Conservation (phyloP, 2,888 invertebrate species). For the Calliopum simillimum region DNA sequence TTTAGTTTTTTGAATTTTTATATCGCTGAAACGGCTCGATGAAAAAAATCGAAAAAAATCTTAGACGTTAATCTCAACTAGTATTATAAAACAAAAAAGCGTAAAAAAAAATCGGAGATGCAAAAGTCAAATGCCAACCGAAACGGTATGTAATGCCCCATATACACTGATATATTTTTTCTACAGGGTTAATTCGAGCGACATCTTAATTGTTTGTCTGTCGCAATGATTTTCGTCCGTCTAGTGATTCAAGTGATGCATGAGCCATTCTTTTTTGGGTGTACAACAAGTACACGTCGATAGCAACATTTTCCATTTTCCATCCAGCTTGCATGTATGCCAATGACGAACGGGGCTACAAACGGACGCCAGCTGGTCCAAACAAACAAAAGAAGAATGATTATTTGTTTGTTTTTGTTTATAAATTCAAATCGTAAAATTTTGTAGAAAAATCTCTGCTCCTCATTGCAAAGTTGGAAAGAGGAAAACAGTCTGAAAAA, state of each 20-base stretch:
- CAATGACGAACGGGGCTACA: neutral
- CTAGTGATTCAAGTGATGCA: constrained; percentile 17
- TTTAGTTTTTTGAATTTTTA: too few relatives aligned
- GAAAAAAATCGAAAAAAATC: too few relatives aligned
- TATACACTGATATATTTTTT: too few relatives aligned
- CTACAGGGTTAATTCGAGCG: too few relatives aligned
- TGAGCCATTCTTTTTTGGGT: neutral
- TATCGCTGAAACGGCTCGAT: too few relatives aligned
- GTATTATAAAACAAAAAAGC: too few relatives aligned
- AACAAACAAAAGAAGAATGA: neutral
- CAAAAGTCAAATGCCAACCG: too few relatives aligned
- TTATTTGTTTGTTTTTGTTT: constrained; percentile 22
- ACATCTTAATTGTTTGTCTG: too few relatives aligned
- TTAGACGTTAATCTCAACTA: too few relatives aligned
- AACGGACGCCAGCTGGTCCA: neutral
- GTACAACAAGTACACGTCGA: neutral
- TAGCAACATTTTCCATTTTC: too few relatives aligned
- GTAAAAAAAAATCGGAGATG: too few relatives aligned
- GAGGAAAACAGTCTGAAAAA: neutral
- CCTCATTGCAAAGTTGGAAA: neutral
- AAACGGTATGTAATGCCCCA: too few relatives aligned
- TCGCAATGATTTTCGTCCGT: neutral
- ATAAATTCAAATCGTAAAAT: constrained; percentile 6
- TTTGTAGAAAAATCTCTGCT: constrained; percentile 1
- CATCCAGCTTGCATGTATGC: constrained; percentile 2